phyloP scores from a whole-genome alignment of 2,888 invertebrate genomes.

The Campoplex nolae region DNA sequence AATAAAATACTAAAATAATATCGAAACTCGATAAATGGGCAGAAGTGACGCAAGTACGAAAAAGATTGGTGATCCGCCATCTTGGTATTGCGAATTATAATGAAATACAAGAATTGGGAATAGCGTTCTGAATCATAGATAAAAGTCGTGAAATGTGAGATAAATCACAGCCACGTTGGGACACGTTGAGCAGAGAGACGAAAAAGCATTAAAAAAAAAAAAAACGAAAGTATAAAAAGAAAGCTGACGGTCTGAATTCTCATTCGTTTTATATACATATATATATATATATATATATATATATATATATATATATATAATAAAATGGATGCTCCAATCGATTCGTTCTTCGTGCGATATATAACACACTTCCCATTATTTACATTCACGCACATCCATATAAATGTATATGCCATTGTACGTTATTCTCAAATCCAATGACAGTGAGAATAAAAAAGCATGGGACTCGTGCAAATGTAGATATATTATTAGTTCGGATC shows the following conservation, averaged over 20 bases:
- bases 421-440: neutral
- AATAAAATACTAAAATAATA: no score
- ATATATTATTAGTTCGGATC: neutral
- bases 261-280: neutral
- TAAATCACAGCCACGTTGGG: neutral
- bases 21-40: neutral
- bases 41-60: conserved; percentile 4
- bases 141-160: neutral
- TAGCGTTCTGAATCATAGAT: neutral
- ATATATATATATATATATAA: neutral
- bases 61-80: neutral
- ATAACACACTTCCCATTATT: neutral
- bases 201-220: neutral
- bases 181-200: neutral
- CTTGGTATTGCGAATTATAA: neutral
- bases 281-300: neutral
- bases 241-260: neutral
- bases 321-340: conserved; percentile 1
- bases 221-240: neutral
- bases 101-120: neutral
- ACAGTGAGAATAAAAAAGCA: neutral
- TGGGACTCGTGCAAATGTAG: neutral
- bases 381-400: conserved; percentile 4
- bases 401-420: neutral
- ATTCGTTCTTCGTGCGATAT: neutral